Conservation (phyloP, 2,797 vertebrate genomes). For the Pogoniulus pusillus region DNA sequence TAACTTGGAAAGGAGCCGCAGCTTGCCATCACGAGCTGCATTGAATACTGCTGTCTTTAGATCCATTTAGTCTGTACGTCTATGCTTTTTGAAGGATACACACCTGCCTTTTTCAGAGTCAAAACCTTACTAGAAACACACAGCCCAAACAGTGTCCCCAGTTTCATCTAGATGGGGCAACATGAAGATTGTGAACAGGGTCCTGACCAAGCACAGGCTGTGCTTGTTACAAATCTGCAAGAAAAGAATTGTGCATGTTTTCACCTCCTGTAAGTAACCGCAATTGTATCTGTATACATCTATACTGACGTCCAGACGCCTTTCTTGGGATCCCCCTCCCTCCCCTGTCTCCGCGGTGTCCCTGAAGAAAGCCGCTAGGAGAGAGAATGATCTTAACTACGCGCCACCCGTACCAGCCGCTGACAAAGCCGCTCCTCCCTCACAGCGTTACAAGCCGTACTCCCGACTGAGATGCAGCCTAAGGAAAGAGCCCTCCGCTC, state of each 20-base stretch:
- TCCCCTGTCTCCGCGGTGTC: neutral
- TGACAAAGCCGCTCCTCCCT: neutral
- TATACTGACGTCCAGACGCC: neutral
- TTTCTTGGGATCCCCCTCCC: neutral
- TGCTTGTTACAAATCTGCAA: conserved; percentile 31
- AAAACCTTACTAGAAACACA: conserved; percentile 25
- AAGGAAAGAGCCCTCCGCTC: accelerated
- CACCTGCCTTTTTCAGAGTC: conserved; percentile 27
- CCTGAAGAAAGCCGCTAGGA: neutral
- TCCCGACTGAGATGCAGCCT: neutral
- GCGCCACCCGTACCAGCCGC: neutral
- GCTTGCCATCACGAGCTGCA: conserved; percentile 95
- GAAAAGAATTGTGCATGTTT: neutral
- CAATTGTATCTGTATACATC: neutral
- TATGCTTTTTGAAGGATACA: neutral
- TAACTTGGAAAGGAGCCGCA: conserved; percentile 94
- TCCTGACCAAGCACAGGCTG: conserved; percentile 14
- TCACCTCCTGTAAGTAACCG: neutral
- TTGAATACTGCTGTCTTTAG: conserved; percentile 98
- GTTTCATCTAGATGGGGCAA: neutral
- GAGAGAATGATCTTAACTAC: neutral
- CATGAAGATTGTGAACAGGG: neutral
- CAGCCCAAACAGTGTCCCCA: conserved; percentile 9
- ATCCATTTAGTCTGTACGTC: conserved; percentile 86
- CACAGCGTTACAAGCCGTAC: neutral